Conservation (phyloP, 2,797 vertebrate genomes). For the Enteromius afrohamiltoni region DNA sequence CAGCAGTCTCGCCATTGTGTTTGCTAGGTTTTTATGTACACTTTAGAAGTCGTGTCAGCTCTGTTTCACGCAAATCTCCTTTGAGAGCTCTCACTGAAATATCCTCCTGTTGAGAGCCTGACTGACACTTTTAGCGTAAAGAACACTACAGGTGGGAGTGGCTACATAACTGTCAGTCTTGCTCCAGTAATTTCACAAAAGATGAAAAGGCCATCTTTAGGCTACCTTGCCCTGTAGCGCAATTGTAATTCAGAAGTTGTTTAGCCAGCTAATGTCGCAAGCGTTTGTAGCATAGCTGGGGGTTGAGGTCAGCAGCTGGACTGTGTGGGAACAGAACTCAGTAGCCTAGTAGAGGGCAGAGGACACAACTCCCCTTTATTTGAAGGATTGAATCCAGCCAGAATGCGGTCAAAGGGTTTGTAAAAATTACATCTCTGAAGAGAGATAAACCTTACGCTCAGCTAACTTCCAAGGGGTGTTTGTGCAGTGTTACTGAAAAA, state of each 20-base stretch:
- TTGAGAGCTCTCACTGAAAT: conserved; percentile 9
- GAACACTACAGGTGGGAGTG: neutral
- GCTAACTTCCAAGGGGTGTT: neutral
- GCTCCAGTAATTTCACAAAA: conserved; percentile 13
- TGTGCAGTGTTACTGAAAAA: conserved; percentile 11
- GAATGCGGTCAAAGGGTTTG: conserved; percentile 33
- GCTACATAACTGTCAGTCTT: conserved; percentile 9
- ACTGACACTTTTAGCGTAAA: conserved; percentile 45
- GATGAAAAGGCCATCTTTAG: conserved; percentile 25
- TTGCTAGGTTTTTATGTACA: neutral
- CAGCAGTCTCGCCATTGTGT: neutral
- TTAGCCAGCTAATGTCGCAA: conserved; percentile 36
- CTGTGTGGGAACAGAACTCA: conserved; percentile 52
- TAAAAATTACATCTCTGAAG: conserved; percentile 28
- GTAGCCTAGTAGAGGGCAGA: conserved; percentile 31
- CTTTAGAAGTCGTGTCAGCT: neutral
- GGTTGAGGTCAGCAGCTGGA: conserved; percentile 53
- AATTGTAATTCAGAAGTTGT: conserved; percentile 28
- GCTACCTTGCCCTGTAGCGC: conserved; percentile 31
- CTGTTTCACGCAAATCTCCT: conserved; percentile 4
- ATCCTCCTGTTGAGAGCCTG: conserved; percentile 20
- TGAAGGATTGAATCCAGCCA: conserved; percentile 23
- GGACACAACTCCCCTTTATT: conserved; percentile 38
- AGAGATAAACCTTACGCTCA: conserved; percentile 3
- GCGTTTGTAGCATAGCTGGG: neutral